Percentiles rank a stretch among this genome's conserved stretches.
These are phyloP conservation scores for Melanocharis versteri DNA, from an alignment of 2,113 vertebrate species.

Conservation along the genomic window DNA sequence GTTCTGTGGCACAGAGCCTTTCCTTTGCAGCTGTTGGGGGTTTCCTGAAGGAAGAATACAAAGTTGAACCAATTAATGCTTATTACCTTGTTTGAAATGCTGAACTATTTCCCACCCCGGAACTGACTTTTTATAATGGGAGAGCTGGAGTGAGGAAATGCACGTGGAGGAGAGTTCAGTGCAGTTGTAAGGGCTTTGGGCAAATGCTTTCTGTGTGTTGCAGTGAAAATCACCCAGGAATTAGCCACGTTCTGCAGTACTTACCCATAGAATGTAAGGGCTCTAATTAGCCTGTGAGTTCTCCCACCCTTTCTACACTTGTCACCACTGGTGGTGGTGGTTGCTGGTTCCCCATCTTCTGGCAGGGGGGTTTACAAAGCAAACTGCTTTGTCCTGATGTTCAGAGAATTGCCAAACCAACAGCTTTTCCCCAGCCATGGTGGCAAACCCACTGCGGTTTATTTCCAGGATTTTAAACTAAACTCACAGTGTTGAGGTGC, in stretches of 20 bases:
- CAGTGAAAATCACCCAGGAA: not conserved
- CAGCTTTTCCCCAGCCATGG: not conserved
- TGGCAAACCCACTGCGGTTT: not conserved
- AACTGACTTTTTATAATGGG: fast-evolving
- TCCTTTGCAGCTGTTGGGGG: not conserved
- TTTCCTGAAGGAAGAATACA: not conserved
- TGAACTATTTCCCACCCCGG: not conserved
- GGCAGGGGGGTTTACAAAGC: not conserved
- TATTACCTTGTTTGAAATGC: not conserved
- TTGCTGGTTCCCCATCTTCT: not conserved
- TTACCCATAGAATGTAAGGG: not conserved
- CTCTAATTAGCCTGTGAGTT: not conserved
- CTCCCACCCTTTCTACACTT: not conserved
- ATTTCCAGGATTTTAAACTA: not conserved
- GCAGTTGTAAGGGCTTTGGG: not conserved
- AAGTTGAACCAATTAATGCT: not conserved
- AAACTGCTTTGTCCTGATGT: not conserved
- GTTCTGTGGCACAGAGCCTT: not conserved
- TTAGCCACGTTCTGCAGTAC: not conserved
- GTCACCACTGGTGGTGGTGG: too few species aligned
- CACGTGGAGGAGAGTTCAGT: fast-evolving
- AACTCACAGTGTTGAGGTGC: not conserved
- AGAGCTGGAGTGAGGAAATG: not conserved
- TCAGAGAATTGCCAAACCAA: not conserved
- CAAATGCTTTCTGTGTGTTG: not conserved